Evolutionary conservation across 2,888 invertebrate genomes (phyloP).

Genomic region (Mimas tiliae): DNA sequence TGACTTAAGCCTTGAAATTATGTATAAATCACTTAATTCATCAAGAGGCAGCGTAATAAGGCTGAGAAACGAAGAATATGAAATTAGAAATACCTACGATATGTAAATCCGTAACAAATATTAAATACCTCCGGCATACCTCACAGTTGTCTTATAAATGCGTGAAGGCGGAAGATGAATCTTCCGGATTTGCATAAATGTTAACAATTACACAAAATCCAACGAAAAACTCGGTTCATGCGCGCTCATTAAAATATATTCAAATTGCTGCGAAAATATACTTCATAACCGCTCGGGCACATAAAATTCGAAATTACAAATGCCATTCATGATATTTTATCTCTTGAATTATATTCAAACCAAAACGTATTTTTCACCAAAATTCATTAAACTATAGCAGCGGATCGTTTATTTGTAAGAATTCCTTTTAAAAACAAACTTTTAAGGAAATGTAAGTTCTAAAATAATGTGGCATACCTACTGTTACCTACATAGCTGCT

Average conservation of each 20-base stretch:
- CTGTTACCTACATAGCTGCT: background rate
- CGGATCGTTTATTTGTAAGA: background rate
- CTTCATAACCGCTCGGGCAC: conserved; percentile 23
- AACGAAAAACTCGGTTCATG: conserved; percentile 33
- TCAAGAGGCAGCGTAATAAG: too few species aligned
- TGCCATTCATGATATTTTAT: conserved; percentile 26
- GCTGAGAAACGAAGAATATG: background rate
- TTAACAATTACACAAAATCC: conserved; percentile 39
- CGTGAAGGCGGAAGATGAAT: conserved; percentile 32
- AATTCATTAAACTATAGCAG: background rate
- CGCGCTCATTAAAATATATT: conserved; percentile 45
- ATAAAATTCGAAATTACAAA: conserved; percentile 28
- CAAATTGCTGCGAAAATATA: conserved; percentile 38
- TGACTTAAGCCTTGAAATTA: too few species aligned
- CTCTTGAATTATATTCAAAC: background rate
- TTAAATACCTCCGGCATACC: conserved; percentile 1
- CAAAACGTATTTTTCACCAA: background rate
- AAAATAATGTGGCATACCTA: background rate
- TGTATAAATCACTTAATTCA: too few species aligned
- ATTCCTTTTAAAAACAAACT: background rate
- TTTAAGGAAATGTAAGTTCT: background rate
- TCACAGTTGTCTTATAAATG: conserved; percentile 17
- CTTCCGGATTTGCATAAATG: conserved; percentile 36
- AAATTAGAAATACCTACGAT: too few species aligned
- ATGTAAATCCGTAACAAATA: background rate